Evolutionary conservation across 92 coral and sea anemone species (phyloP).

Genomic region (Parazoanthus swiftii): DNA sequence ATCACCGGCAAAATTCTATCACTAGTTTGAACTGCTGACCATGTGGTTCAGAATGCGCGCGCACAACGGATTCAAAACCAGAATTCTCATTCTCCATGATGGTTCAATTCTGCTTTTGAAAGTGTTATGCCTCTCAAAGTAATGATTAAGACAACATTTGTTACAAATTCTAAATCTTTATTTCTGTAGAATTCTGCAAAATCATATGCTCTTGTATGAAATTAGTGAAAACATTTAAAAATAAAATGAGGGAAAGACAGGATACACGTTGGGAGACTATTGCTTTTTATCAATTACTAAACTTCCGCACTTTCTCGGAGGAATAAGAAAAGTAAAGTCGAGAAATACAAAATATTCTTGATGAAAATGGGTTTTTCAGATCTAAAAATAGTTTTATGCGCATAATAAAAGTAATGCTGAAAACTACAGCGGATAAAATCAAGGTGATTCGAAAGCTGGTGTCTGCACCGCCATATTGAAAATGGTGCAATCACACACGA

Average conservation of each 20-base stretch:
- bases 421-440: not conserved
- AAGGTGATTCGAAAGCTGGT: not conserved
- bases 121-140: not conserved
- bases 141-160: not conserved
- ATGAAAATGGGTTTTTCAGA: not conserved
- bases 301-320: not conserved
- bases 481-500: slow-evolving; percentile 59
- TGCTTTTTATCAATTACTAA: not conserved
- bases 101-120: not conserved
- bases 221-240: not conserved
- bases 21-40: slow-evolving; percentile 25
- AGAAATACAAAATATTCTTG: not conserved
- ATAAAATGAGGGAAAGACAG: not conserved
- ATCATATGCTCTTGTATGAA: not conserved
- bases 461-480: slow-evolving; percentile 47
- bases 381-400: not conserved
- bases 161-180: not conserved
- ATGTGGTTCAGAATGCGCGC: slow-evolving; percentile 40
- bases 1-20: slow-evolving; percentile 10
- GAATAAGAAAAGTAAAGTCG: not conserved
- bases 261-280: not conserved
- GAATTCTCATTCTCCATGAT: not conserved
- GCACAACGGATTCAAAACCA: not conserved
- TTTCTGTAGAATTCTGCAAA: not conserved
- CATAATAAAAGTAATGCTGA: not conserved